Evolutionary conservation across 2,888 invertebrate genomes (phyloP).

Genomic region (Latrodectus elegans): DNA sequence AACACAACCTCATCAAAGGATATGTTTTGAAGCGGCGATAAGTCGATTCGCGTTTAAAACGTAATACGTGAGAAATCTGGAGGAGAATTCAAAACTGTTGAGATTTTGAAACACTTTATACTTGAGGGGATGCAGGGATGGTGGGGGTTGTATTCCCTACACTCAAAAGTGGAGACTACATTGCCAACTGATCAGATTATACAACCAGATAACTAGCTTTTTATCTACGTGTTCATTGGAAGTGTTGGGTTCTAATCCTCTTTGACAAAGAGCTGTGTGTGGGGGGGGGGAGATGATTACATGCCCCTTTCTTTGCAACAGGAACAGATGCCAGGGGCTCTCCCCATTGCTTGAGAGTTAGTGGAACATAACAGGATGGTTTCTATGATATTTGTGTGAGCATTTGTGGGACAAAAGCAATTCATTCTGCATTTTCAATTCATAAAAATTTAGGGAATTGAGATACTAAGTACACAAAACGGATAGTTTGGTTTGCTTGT

Average conservation of each 20-base stretch:
- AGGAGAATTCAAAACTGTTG: not conserved
- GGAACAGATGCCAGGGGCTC: not conserved
- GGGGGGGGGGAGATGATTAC: too few relatives aligned
- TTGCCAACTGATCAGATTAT: slow-evolving; percentile 13
- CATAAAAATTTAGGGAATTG: too few relatives aligned
- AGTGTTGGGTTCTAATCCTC: slow-evolving; percentile 45
- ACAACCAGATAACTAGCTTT: slow-evolving; percentile 33
- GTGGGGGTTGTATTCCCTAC: not conserved
- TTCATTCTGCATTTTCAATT: too few relatives aligned
- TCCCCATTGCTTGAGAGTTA: not conserved
- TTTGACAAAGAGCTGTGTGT: slow-evolving; percentile 15
- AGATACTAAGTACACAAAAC: too few relatives aligned
- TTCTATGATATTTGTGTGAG: too few relatives aligned
- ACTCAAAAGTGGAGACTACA: not conserved
- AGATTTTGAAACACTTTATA: not conserved
- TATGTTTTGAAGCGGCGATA: not conserved
- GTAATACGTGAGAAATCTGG: not conserved
- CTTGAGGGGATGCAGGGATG: not conserved
- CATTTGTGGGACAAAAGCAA: too few relatives aligned
- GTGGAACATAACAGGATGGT: too few relatives aligned
- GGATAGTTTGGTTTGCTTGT: too few relatives aligned
- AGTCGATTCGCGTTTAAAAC: not conserved
- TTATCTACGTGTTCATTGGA: slow-evolving; percentile 10
- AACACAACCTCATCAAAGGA: not conserved
- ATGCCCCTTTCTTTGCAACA: not conserved